Evolutionary conservation across 2,888 invertebrate genomes (phyloP), one percentile per base, ranked within the genome.

Genomic region (Buathra laborator): DNA sequence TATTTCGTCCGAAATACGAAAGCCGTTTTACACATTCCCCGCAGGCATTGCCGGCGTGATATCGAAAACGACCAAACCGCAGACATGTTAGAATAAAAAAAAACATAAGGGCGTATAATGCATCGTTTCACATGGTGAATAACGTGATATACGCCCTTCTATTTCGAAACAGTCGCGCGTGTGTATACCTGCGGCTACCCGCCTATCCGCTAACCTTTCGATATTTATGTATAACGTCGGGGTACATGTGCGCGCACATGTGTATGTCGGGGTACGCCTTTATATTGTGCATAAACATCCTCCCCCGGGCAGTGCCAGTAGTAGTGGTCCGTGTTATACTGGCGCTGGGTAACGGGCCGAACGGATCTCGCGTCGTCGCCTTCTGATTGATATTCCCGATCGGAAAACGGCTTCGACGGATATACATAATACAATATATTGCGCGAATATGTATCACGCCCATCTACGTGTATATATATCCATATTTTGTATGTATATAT

Each of bases 361-460:
- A 53, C 53, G 82, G 37, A 77, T 77, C 77, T 70, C 71, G 82
- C 82, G 77, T 77, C 77, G 71, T 77, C 77, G 77, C 44, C 68
- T 82, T 77, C 71, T 53, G 82, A 82, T 82, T 77, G 82, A 82
- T 78, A 78, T 78, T 78, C 78, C 46, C 70, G 62, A 64, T 78
- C 78, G 78, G 78, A 77, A 82, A 82, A 66, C 71, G 66, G 76
- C 76, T 70, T 77, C 56, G 64, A 70, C 7, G 37, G 24, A 66
- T 76, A 76, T 66, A 66, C 75, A 76, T 66, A 76, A 76, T 66
- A 76, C 66, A 51, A 76, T 53, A 51, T 76, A 37, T 76, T 53
- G 10, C 24, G 7, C 32, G 43, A 37, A 37, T 37, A 64, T 51
- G 51, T 75, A 64, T 51, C 32, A 48, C 29, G n/a, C 29, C 24